phyloP scores from a whole-genome alignment of 2,797 vertebrate species.

The Phoebastria nigripes region DNA sequence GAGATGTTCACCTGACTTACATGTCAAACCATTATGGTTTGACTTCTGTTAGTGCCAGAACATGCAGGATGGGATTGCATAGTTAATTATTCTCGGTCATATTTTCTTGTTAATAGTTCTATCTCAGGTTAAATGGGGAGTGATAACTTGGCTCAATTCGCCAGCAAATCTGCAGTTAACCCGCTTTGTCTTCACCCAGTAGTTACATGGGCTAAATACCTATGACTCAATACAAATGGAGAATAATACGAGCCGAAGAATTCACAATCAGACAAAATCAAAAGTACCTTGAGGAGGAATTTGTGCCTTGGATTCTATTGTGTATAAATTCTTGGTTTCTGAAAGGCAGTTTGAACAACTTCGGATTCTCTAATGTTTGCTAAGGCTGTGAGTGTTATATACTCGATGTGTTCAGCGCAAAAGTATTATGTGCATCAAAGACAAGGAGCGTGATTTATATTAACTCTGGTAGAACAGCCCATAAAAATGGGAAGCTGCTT shows the following conservation, averaged over 20 bases:
- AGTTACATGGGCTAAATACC: not conserved
- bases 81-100: not conserved
- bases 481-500: not conserved
- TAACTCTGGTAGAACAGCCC: not conserved
- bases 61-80: not conserved
- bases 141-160: not conserved
- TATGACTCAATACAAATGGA: not conserved
- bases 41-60: not conserved
- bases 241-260: not conserved
- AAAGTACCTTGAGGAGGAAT: not conserved
- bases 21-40: not conserved
- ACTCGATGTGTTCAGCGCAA: accelerated
- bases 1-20: not conserved
- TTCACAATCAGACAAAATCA: not conserved
- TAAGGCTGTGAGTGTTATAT: not conserved
- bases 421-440: not conserved
- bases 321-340: not conserved
- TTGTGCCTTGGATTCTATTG: not conserved
- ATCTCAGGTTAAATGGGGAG: not conserved
- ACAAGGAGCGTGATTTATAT: not conserved
- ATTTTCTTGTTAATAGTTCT: not conserved
- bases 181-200: not conserved
- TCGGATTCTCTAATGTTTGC: not conserved
- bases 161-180: not conserved
- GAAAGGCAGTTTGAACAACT: not conserved